Base-by-base conservation (phyloP, 2,113 vertebrate genomes). In the Carassius gibelio region DNA sequence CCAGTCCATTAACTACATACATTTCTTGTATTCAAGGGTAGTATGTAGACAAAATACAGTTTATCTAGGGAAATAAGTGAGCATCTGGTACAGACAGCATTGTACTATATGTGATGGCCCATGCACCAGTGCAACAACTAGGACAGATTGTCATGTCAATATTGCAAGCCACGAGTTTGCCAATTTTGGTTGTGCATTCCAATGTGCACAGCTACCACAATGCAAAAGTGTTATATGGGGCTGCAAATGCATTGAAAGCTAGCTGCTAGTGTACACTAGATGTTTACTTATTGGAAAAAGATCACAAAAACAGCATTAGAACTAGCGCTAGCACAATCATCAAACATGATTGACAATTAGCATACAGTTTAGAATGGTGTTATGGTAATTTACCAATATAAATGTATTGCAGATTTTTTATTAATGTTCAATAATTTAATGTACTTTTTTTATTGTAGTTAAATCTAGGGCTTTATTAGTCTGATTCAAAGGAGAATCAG, bases 61-160 rank as follows among this genome's bases (percentile, higher is more conserved):
- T 62, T 38, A 42, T 61, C 36, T 8, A 45, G 57, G 21, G 34
- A 79, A 79, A 79, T 79, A 79, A 62, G 36, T 42, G 36, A 42
- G 76, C 76, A 79, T 79, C 76, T 79, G 76, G 19, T 62, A 61
- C 34, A 62, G 76, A 23, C 57, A 14, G 36, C 57, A 42, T 6
- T 42, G 36, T 79, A 42, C 34, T 62, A 21, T 62, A 23, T 79
- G 55, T n/a, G 68, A 71, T 4, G 19, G 9, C 21, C 36, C n/a
- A 15, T 64, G 36, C n/a, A 34, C 57, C 57, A 38, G 57, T 21
- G 62, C 1, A 8, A 15, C 78, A 48, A 30, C 78, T 19, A 81
- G 78, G 61, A 66, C 78, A 64, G 61, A 66, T 0, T 48, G 78
- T 81, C 61, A 48, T 1, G 38, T 42, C 42, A 64, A 66, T 81